Base-by-base conservation (phyloP, 2,888 invertebrate species). In the Orchesellides sinensis region DNA sequence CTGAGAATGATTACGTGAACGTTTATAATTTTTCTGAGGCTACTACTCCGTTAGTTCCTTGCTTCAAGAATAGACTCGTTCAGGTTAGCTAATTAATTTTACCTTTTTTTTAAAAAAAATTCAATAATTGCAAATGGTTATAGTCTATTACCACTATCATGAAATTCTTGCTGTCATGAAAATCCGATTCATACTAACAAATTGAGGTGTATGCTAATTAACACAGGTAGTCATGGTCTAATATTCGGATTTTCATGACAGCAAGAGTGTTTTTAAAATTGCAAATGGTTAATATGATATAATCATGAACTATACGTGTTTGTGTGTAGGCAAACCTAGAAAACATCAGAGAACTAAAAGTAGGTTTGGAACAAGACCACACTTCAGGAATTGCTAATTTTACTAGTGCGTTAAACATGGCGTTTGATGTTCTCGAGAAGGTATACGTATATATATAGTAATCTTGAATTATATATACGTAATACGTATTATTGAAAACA, bases 1-100 rank as follows among this genome's bases (percentile, higher is more conserved):
- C 97, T 6, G 98, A 99, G 90, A 98, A 99, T 90, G 99, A 99
- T 90, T 98, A 95, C 90, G 96, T 99, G 77, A 98, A 98, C 89
- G 95, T 99, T 29, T 94, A 96, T 88, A 93, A 94, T 89, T 96
- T 96, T 88, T 93, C 94, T 52, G 92, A 95, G 88, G 93, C 91
- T 0, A 93, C 95, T 0, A 90, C 92, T 6, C 94, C 95, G 88
- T 93, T 96, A 4, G 95, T 98, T 27, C 92, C 93, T 0, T 99
- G 99, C 90, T 98, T 97, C 90, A 93, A 93, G 89, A 93, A 94
- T 72, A 94, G 95, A 87, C 91, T 99, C 17, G 96, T 99, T 6
- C 98, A 98, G 92, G 97, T 96, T n/a, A 47, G 17, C n/a, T 47
- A n/a, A 47, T n/a, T 4, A 6, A n/a, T 6, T 47, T 4, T 47